These are phyloP conservation scores for Mimas tiliae DNA, from an alignment of 2,888 invertebrate species.

Conservation along the genomic window DNA sequence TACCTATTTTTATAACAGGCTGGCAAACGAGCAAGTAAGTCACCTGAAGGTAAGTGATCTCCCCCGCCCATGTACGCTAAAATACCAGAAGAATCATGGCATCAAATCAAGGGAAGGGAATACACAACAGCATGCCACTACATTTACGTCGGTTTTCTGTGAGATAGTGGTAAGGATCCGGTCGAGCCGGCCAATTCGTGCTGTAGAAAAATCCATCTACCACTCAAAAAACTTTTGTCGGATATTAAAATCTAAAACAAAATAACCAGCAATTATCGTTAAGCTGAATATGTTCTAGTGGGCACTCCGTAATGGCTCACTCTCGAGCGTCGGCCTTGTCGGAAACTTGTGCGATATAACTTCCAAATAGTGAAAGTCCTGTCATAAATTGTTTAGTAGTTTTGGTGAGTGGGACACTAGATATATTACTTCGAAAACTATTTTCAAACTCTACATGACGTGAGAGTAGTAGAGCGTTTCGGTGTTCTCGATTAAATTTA, in stretches of 20 bases:
- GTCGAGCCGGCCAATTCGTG: no score
- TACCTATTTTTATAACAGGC: no score
- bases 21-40: no score
- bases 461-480: not conserved
- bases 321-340: not conserved
- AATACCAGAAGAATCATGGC: no score
- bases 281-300: not conserved
- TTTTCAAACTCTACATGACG: not conserved
- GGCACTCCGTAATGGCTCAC: not conserved
- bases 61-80: no score
- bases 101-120: no score
- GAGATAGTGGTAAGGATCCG: no score
- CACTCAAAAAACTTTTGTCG: no score
- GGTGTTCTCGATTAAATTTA: not conserved
- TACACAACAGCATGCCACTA: no score
- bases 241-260: not conserved
- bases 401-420: conserved; percentile 31
- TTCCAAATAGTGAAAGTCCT: conserved; percentile 7
- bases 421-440: not conserved
- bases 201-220: no score
- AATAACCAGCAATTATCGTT: not conserved
- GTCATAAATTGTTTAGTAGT: conserved; percentile 38
- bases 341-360: not conserved
- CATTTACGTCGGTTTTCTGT: no score
- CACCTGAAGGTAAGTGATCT: no score